Conservation (phyloP, 2,797 vertebrate species). For the Telmatherina bonti region DNA sequence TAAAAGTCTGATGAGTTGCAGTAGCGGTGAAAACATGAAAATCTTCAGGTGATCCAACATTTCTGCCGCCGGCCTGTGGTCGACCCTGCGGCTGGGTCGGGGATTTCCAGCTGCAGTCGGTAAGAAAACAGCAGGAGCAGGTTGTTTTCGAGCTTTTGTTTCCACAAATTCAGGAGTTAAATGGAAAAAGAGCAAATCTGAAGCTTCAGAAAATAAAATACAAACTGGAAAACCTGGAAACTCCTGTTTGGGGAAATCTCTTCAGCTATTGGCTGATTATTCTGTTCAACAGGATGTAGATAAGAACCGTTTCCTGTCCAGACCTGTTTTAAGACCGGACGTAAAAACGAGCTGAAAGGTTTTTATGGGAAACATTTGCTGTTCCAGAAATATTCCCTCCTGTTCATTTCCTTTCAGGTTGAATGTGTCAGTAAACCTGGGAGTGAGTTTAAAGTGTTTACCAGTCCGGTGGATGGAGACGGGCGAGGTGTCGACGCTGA, state of each 20-base stretch:
- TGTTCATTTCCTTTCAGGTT: too few relatives aligned
- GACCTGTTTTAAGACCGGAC: background rate
- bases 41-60: background rate
- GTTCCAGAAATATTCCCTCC: background rate
- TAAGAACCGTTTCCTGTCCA: background rate
- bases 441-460: conserved; percentile 61
- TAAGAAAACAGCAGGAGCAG: accelerated
- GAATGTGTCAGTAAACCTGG: background rate
- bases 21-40: background rate
- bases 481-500: conserved; percentile 87
- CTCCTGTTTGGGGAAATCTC: background rate
- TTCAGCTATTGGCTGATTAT: background rate
- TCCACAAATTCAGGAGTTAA: background rate
- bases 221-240: background rate
- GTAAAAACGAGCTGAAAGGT: background rate
- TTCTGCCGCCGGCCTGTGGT: background rate
- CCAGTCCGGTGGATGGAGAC: conserved; percentile 90
- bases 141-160: background rate
- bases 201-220: too few relatives aligned
- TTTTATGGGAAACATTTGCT: background rate
- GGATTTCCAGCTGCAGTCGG: background rate
- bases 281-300: background rate
- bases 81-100: background rate
- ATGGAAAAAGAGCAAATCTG: background rate
- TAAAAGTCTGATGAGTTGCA: background rate